Percentiles rank a stretch among this genome's conserved stretches.
Evolutionary conservation across 2,113 vertebrate species (phyloP).

Genomic region (Callithrix jacchus): DNA sequence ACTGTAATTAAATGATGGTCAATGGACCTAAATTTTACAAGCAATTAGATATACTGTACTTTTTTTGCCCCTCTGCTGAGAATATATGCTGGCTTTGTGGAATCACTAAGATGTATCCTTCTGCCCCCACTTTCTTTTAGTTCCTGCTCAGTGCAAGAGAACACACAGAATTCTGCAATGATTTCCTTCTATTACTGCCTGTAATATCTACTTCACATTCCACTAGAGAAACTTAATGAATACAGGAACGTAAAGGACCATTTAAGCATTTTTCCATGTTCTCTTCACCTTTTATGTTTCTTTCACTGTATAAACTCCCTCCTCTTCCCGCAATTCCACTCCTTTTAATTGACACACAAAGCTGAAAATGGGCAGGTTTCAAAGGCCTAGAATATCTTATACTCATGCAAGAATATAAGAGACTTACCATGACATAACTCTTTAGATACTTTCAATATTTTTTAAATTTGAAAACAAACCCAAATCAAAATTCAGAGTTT

Average conservation of each 20-base stretch:
- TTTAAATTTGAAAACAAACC: background rate
- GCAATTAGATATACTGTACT: conserved; percentile 66
- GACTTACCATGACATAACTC: background rate
- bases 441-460: background rate
- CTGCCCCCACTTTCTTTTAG: conserved; percentile 28
- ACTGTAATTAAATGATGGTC: conserved; percentile 78
- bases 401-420: background rate
- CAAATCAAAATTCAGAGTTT: background rate
- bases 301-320: background rate
- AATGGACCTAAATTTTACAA: conserved; percentile 64
- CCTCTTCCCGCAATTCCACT: background rate
- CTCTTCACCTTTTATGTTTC: conserved; percentile 10
- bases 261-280: conserved; percentile 25
- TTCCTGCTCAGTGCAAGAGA: conserved; percentile 71
- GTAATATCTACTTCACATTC: conserved; percentile 75
- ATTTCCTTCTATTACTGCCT: conserved; percentile 76
- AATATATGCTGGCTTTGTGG: conserved; percentile 72
- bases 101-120: conserved; percentile 70
- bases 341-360: conserved; percentile 29
- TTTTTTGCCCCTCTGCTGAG: conserved; percentile 72
- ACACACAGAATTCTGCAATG: conserved; percentile 66
- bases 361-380: background rate
- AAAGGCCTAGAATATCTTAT: conserved; percentile 3
- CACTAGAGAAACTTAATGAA: conserved; percentile 67
- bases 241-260: background rate